Conservation (phyloP, 2,797 vertebrate species). For the Peromyscus aztecus region DNA sequence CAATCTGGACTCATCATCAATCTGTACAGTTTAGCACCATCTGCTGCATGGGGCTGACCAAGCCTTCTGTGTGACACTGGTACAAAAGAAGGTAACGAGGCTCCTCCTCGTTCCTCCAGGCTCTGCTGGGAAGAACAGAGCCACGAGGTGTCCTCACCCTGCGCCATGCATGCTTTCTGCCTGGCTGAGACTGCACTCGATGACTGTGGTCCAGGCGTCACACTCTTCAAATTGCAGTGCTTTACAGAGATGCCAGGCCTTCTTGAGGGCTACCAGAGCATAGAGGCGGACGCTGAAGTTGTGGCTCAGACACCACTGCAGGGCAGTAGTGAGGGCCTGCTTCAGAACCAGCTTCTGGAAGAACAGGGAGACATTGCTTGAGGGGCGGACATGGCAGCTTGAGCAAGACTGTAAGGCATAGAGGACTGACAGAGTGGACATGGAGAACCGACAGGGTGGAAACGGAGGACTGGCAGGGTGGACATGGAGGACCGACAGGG, state of each 20-base stretch:
- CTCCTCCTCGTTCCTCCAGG: not conserved
- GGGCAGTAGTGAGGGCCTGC: conserved; percentile 91
- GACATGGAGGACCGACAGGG: too few species aligned
- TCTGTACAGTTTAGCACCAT: too few species aligned
- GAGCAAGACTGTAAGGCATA: not conserved
- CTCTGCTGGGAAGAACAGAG: not conserved
- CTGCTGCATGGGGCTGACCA: not conserved
- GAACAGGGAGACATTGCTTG: not conserved
- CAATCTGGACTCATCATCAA: too few species aligned
- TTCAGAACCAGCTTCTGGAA: conserved; percentile 87
- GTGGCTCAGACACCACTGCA: conserved; percentile 96
- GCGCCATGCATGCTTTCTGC: conserved; percentile 93
- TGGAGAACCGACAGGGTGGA: too few species aligned
- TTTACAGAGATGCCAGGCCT: conserved; percentile 92
- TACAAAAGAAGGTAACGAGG: not conserved
- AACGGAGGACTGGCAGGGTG: too few species aligned
- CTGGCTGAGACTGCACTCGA: conserved; percentile 94
- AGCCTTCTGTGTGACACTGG: not conserved
- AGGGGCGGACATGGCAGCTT: not conserved
- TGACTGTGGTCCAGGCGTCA: conserved; percentile 90
- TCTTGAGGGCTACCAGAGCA: conserved; percentile 94
- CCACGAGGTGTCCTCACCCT: conserved; percentile 87
- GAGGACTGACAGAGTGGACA: too few species aligned
- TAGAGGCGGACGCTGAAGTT: conserved; percentile 97
- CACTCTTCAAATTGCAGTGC: conserved; percentile 84